These are phyloP conservation scores for Drosophila ambigua DNA, from an alignment of 1,140 invertebrate genomes.

Conservation along the genomic window DNA sequence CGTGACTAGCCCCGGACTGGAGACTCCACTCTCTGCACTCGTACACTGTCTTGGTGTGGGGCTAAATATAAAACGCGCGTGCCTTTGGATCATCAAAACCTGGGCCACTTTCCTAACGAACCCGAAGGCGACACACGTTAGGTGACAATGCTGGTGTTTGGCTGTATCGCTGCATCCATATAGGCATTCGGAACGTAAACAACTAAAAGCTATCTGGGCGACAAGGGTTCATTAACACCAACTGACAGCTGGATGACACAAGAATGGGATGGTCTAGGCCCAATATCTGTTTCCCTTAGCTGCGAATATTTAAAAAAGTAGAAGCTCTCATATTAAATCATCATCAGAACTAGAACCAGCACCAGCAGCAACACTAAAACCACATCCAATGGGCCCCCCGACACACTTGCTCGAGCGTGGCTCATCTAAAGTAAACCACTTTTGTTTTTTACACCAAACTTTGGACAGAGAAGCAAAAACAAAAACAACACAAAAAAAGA, in stretches of 20 bases:
- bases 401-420: constrained; percentile 35
- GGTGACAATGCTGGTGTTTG: constrained; percentile 50
- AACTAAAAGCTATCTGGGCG: constrained; percentile 58
- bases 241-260: constrained; percentile 46
- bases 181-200: constrained; percentile 63
- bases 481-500: too few relatives aligned
- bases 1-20: constrained; percentile 65
- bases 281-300: constrained; percentile 32
- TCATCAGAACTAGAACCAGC: not conserved
- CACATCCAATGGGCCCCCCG: constrained; percentile 6
- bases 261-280: constrained; percentile 37
- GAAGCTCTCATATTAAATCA: constrained; percentile 42
- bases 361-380: too few relatives aligned
- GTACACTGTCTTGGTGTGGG: constrained; percentile 29
- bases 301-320: constrained; percentile 20
- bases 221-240: constrained; percentile 77
- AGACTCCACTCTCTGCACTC: constrained; percentile 16
- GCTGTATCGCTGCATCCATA: constrained; percentile 33
- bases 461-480: not conserved
- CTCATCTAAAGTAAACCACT: constrained; percentile 52
- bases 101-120: constrained; percentile 73
- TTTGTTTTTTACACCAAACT: constrained; percentile 52
- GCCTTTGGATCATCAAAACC: constrained; percentile 73
- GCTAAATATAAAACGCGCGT: constrained; percentile 80
- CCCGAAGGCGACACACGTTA: constrained; percentile 42